Percentiles rank a stretch among this genome's conserved stretches.
These are phyloP conservation scores for Ophthalmolycus amberensis DNA, from an alignment of 2,113 vertebrate species.

Conservation along the genomic window DNA sequence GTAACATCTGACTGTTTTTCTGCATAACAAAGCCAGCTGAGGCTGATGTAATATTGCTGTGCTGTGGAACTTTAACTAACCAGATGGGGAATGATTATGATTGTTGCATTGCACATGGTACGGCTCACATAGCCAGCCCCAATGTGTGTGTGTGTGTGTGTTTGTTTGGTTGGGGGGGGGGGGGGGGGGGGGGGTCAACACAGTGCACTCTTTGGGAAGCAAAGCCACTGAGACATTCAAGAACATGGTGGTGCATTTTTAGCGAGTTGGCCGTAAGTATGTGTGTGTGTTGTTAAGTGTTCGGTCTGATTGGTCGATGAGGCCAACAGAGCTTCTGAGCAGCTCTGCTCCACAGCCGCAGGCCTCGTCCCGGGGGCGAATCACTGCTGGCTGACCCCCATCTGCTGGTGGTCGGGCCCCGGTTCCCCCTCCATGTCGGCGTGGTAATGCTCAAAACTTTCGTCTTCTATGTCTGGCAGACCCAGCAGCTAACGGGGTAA, in stretches of 20 bases:
- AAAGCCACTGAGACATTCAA: conserved; percentile 80
- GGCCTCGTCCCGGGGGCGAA: conserved; percentile 51
- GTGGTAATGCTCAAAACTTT: conserved; percentile 97
- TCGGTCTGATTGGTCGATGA: conserved; percentile 43
- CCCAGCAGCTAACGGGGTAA: conserved; percentile 88
- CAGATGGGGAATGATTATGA: conserved; percentile 70
- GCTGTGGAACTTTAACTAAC: conserved; percentile 71
- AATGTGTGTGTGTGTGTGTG: conserved; percentile 35
- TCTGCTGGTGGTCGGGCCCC: conserved; percentile 97
- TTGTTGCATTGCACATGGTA: conserved; percentile 56
- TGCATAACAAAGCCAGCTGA: conserved; percentile 68
- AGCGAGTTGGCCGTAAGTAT: conserved; percentile 55
- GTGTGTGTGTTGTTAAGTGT: conserved; percentile 40
- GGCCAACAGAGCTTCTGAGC: conserved; percentile 28
- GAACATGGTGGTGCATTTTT: conserved; percentile 77
- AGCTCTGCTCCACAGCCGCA: conserved; percentile 40
- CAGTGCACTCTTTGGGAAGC: conserved; percentile 77
- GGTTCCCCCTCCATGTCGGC: conserved; percentile 97
- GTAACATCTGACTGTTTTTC: conserved; percentile 56
- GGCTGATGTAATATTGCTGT: conserved; percentile 68
- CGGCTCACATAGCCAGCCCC: conserved; percentile 58
- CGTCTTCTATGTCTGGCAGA: conserved; percentile 96
- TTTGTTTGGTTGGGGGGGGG: neutral
- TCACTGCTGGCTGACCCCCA: conserved; percentile 99
- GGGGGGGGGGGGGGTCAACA: conserved; percentile 25